These are phyloP conservation scores for Malaclemys terrapin DNA, from an alignment of 2,113 vertebrate genomes.

Conservation along the genomic window DNA sequence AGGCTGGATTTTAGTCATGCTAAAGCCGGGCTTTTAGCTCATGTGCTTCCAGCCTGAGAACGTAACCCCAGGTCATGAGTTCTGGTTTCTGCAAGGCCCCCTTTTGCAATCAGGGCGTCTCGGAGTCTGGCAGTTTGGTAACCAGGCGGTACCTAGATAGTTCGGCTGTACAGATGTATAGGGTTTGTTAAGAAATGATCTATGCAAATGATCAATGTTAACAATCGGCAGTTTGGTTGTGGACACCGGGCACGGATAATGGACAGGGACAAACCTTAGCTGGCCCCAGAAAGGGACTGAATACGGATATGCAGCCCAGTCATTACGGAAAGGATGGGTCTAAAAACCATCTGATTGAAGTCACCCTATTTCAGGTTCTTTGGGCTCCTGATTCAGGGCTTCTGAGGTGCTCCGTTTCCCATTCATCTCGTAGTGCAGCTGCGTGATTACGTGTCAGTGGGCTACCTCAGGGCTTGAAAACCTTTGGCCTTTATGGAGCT, in stretches of 20 bases:
- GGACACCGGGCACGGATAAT: background rate
- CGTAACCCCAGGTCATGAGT: no score
- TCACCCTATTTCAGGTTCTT: background rate
- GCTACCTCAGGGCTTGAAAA: background rate
- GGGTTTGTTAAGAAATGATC: background rate
- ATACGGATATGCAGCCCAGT: background rate
- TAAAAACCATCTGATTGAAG: background rate
- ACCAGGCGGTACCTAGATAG: background rate
- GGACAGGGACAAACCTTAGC: background rate
- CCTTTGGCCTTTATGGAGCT: background rate
- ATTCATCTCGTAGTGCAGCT: background rate
- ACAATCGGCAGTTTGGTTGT: no score
- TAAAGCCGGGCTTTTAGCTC: background rate
- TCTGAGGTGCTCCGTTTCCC: background rate
- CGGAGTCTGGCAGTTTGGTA: background rate
- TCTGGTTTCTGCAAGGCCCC: background rate
- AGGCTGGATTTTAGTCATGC: background rate
- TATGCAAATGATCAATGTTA: background rate
- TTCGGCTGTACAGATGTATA: background rate
- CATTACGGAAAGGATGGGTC: background rate
- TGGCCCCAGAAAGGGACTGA: background rate
- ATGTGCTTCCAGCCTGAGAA: no score
- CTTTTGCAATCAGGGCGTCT: no score
- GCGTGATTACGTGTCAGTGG: background rate
- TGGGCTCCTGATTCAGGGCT: background rate